A percentile compares a stretch with the other conserved stretches of the same genome.
These are phyloP conservation scores for Melanogrammus aeglefinus DNA, from an alignment of 2,797 vertebrate species.

Conservation along the genomic window DNA sequence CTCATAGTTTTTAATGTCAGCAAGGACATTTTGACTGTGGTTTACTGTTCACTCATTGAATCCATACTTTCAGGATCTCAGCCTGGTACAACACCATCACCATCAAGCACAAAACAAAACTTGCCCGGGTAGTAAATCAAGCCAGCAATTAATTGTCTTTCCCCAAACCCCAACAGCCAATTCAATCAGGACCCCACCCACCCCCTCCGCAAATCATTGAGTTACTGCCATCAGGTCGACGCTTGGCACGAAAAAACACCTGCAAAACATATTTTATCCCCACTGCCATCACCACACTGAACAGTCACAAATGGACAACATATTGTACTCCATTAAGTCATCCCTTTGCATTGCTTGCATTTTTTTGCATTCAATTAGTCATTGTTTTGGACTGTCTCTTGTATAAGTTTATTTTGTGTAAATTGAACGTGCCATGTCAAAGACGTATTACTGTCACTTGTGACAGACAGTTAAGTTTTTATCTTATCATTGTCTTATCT, in stretches of 20 bases:
- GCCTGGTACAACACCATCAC: constrained; percentile 1
- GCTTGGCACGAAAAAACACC: background rate
- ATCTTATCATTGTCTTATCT: too few relatives aligned
- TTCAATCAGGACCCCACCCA: background rate
- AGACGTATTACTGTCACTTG: too few relatives aligned
- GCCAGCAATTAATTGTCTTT: background rate
- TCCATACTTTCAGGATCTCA: background rate
- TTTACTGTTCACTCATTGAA: constrained; percentile 1
- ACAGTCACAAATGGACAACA: background rate
- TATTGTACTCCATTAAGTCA: background rate
- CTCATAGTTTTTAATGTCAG: constrained; percentile 6
- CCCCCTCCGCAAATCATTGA: background rate
- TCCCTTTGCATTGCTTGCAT: too few relatives aligned
- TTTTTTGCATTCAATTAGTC: too few relatives aligned
- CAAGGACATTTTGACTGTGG: constrained; percentile 12
- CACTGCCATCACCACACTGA: constrained; percentile 1
- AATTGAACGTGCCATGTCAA: too few relatives aligned
- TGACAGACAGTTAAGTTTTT: too few relatives aligned
- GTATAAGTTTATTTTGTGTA: too few relatives aligned
- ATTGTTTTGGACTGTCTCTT: too few relatives aligned
- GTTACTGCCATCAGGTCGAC: constrained; percentile 4
- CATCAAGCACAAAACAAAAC: constrained; percentile 8
- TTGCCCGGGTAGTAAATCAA: background rate
- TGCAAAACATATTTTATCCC: background rate
- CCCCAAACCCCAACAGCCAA: background rate